Evolutionary conservation across 2,888 invertebrate genomes (phyloP), one percentile per base, ranked within the genome.

Genomic region (Beris morrisii): DNA sequence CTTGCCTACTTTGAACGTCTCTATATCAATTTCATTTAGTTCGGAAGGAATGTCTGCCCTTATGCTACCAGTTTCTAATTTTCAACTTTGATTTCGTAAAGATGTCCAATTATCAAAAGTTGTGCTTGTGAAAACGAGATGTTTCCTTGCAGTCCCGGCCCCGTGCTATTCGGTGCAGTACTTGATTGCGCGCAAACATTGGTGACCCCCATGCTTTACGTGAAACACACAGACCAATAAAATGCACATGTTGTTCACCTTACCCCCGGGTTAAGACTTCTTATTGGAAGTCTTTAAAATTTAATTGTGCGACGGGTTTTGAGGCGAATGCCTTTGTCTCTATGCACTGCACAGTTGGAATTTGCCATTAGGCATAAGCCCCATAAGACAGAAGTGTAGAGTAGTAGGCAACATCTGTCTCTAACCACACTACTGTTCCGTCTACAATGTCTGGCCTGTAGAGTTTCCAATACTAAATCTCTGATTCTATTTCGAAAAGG

Each of bases 231-330:
- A 48, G 30, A 55, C 32, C 55, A 55, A 55, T 55, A 55, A 55
- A 55, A 55, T 32, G 28, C 55, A 55, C 32, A 55, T 55, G 55
- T 55, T 55, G 55, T 32, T 30, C 55, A 55, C 55, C 55, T 55
- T 55, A 32, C 13, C 38, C 4, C 38, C 30, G 28, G 22, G 12
- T 6, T 11, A 22, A 22, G 22, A 22, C 52, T 52, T 28, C 52
- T 28, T 22, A 52, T 6, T 3, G 9, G 11, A 52, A 31, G 38
- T 55, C 38, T 32, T 52, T 55, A 32, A n/a, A 55, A 55, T 55
- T 55, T 32, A 55, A 55, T 55, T 30, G 32, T 31, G 38, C 32
- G 38, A 32, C n/a, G 7, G 7, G 22, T 55, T 32, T 32, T 28
- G 7, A 38, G 5, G 11, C 15, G 12, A 15, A 6, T 15, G 22